Evolutionary conservation across 2,113 vertebrate genomes (phyloP).

Genomic region (Onychorhynchus coronatus): DNA sequence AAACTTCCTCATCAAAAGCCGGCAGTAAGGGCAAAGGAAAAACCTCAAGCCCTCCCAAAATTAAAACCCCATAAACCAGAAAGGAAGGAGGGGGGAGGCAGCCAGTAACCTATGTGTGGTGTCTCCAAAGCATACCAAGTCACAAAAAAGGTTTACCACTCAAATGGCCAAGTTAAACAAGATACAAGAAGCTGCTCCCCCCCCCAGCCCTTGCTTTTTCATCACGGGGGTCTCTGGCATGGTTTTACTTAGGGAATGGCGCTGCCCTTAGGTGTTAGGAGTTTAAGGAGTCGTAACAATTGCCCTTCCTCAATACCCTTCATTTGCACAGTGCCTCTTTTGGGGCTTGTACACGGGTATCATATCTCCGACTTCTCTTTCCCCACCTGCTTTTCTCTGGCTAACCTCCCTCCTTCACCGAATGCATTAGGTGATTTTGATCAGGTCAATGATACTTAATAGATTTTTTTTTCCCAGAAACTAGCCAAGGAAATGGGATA

Average conservation of each 20-base stretch:
- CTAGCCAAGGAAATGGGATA: constrained; percentile 48
- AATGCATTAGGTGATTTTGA: background rate
- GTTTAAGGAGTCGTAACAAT: constrained; percentile 43
- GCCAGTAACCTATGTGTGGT: constrained; percentile 44
- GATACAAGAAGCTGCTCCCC: background rate
- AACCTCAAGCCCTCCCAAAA: background rate
- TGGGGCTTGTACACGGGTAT: background rate
- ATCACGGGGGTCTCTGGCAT: background rate
- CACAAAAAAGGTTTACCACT: constrained; percentile 41
- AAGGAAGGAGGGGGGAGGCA: background rate
- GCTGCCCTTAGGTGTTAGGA: background rate
- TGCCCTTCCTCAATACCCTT: background rate
- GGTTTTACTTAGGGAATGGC: constrained; percentile 12
- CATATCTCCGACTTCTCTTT: background rate
- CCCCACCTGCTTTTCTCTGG: constrained; percentile 39
- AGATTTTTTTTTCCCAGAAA: constrained; percentile 38
- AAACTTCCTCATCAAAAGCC: constrained; percentile 8
- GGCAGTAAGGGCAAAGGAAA: constrained; percentile 27
- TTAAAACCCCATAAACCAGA: constrained; percentile 34
- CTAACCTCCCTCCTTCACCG: background rate
- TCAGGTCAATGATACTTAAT: constrained; percentile 31
- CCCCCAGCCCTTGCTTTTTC: background rate
- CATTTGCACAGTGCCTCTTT: constrained; percentile 24
- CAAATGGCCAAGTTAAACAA: constrained; percentile 66
- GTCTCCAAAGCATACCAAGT: constrained; percentile 62